Evolutionary conservation across 1,140 invertebrate species (phyloP), one percentile per base, ranked within the genome.

Genomic region (Charaxes varanes): DNA sequence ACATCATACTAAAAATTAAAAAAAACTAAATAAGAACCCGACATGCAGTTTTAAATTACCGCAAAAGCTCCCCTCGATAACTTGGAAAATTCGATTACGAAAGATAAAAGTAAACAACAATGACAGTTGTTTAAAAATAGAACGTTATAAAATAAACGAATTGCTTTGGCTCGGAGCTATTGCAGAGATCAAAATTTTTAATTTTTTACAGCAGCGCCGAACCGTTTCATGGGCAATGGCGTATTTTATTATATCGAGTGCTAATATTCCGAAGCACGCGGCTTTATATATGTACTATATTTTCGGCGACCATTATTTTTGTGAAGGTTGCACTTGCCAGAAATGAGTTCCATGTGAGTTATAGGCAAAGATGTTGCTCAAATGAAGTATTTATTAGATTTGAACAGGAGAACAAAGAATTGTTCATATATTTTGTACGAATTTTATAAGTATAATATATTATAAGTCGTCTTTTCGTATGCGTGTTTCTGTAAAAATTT

Each of bases 121-220:
- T 44, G 53, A 44, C 41, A 52, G 41, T 50, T 41, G 43, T 47
- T 44, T 47, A 56, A 56, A 52, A 54, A 56, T 47, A 52, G 53
- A 47, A 56, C 41, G 35, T n/a, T n/a, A 28, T 24, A 47, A 51
- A 51, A 56, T 41, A 51, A 55, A 56, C 41, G 46, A 51, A 56
- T 47, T 52, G 44, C 48, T 31, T 34, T 47, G 41, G 44, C 53
- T 52, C 41, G 42, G 36, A 56, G 49, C 53, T 52, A 56, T 56
- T 44, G 42, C 47, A 22, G 53, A 56, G 48, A 56, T 56, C 48
- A 43, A 51, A 44, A 52, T 56, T 56, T 56, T 52, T 56, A 48
- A 56, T 56, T 56, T 50, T 56, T 56, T 56, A 56, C 53, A 55
- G 48, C 48, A 38, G 38, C 36, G 48, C 41, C 48, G 48, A 52